Evolutionary conservation across 1,140 invertebrate genomes (phyloP).

Genomic region (Pachypeltis micranthus): DNA sequence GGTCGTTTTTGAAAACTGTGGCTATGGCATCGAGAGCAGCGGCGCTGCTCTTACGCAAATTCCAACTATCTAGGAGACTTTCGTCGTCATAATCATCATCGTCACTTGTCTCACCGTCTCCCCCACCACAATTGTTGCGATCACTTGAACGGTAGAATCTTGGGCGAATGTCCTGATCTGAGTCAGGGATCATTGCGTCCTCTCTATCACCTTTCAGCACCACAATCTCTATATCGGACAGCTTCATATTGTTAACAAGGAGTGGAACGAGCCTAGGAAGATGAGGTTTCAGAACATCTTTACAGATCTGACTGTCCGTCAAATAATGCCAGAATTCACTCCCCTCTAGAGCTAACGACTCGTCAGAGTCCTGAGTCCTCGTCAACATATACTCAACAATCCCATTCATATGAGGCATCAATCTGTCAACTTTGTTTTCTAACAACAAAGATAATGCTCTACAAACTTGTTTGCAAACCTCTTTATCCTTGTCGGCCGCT

Average conservation of each 20-base stretch:
- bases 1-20: conserved; percentile 91
- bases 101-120: conserved; percentile 48
- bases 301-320: conserved; percentile 53
- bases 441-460: not conserved
- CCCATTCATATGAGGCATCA: conserved; percentile 12
- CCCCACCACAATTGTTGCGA: conserved; percentile 51
- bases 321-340: conserved; percentile 61
- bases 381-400: conserved; percentile 47
- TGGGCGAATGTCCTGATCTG: conserved; percentile 93
- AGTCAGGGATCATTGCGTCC: conserved; percentile 92
- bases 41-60: conserved; percentile 93
- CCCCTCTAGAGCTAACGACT: conserved; percentile 51
- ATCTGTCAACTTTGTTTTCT: conserved; percentile 14
- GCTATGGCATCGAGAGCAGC: conserved; percentile 94
- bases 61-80: conserved; percentile 92
- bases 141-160: conserved; percentile 85
- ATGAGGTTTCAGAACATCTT: conserved; percentile 45
- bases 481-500: conserved; percentile 57
- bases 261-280: conserved; percentile 49
- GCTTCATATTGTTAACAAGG: conserved; percentile 54
- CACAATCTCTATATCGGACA: conserved; percentile 56
- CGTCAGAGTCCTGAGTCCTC: conserved; percentile 44
- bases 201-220: conserved; percentile 51
- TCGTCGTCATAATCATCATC: conserved; percentile 77
- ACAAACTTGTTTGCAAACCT: conserved; percentile 10